Conservation (phyloP, 1,140 invertebrate genomes). For the Hydropsyche tenuis region DNA sequence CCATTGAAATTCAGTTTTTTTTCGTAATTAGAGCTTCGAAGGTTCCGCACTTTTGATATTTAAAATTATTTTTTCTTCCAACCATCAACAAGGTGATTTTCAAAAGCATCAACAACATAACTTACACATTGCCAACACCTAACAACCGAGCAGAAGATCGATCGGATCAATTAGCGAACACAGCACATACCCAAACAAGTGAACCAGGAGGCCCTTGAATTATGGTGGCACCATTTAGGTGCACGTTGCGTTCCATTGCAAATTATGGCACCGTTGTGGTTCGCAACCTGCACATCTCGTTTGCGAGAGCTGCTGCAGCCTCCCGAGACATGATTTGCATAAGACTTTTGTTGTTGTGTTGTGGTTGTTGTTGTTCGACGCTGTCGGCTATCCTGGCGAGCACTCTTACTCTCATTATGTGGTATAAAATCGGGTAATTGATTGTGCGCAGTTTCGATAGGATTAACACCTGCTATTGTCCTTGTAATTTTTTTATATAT, state of each 20-base stretch:
- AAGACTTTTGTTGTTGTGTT: not conserved
- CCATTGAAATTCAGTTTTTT: too few species aligned
- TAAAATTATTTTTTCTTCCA: too few species aligned
- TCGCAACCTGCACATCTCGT: not conserved
- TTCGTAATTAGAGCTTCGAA: too few species aligned
- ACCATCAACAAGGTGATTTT: too few species aligned
- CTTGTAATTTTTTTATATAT: not conserved
- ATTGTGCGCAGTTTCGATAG: constrained; percentile 8
- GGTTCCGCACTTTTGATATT: too few species aligned
- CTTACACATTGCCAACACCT: too few species aligned
- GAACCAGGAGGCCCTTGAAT: not conserved
- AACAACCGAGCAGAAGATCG: too few species aligned
- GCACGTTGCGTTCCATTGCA: not conserved
- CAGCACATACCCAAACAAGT: not conserved
- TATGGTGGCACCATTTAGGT: constrained; percentile 9
- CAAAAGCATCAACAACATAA: too few species aligned
- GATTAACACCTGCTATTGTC: constrained; percentile 20
- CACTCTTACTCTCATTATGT: constrained; percentile 15
- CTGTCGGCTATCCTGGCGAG: not conserved
- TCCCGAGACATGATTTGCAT: constrained; percentile 9
- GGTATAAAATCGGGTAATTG: constrained; percentile 25
- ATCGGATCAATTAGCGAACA: too few species aligned
- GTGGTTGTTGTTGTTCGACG: not conserved
- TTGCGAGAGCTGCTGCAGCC: not conserved
- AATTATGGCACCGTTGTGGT: constrained; percentile 19